Evolutionary conservation across 2,113 vertebrate genomes (phyloP).

Genomic region (Indicator indicator): DNA sequence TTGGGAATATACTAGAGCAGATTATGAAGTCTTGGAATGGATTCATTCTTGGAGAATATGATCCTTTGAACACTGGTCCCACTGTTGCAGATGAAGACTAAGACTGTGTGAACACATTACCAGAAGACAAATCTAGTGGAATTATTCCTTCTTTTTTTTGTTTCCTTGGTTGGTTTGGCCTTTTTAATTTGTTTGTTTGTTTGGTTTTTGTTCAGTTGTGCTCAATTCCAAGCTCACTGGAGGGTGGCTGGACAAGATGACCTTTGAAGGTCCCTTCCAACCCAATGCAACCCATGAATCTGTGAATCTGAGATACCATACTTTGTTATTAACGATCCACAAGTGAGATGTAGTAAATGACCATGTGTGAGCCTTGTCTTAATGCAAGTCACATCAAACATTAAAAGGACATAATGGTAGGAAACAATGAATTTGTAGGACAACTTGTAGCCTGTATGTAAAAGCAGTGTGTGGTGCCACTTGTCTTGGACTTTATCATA

Average conservation of each 20-base stretch:
- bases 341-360: not conserved
- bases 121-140: not conserved
- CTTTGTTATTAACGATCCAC: not conserved
- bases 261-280: no score
- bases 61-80: not conserved
- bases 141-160: not conserved
- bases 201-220: no score
- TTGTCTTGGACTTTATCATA: not conserved
- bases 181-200: no score
- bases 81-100: not conserved
- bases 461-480: not conserved
- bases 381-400: not conserved
- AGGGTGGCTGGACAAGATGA: no score
- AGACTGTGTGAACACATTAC: not conserved
- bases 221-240: no score
- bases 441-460: not conserved
- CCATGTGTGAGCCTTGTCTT: not conserved
- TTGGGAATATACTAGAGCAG: not conserved
- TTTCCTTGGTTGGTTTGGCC: no score
- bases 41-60: not conserved
- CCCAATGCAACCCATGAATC: no score
- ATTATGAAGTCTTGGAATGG: not conserved
- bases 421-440: not conserved
- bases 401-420: no score
- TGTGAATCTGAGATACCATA: not conserved